These are phyloP conservation scores for Triplophysa siluroides DNA, from an alignment of 2,113 vertebrate genomes.

Conservation along the genomic window DNA sequence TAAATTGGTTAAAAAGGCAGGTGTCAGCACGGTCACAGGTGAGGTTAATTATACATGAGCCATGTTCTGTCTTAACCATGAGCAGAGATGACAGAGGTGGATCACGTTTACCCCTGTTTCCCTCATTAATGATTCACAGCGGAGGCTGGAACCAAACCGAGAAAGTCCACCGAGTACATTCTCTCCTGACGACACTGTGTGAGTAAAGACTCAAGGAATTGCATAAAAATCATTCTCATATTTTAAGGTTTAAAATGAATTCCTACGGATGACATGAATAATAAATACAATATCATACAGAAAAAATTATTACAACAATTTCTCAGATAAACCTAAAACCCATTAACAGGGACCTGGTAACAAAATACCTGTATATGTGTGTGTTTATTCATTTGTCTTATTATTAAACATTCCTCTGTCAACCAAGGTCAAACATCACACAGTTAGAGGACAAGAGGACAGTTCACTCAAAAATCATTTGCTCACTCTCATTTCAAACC, in stretches of 20 bases:
- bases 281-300: no score
- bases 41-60: slow-evolving; percentile 74
- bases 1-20: slow-evolving; percentile 44
- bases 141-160: slow-evolving; percentile 49
- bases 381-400: no score
- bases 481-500: no score
- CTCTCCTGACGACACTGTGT: slow-evolving; percentile 3
- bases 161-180: slow-evolving; percentile 3
- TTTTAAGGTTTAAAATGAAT: background rate
- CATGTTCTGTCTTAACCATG: slow-evolving; percentile 75
- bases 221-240: background rate
- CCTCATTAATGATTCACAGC: slow-evolving; percentile 68
- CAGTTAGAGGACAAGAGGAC: no score
- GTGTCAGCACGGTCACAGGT: slow-evolving; percentile 63
- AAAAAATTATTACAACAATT: no score
- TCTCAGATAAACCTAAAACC: no score
- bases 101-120: slow-evolving; percentile 74
- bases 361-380: no score
- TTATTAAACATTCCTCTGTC: background rate
- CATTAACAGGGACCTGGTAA: no score
- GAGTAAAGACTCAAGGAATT: background rate
- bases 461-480: no score
- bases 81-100: slow-evolving; percentile 70
- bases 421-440: slow-evolving; percentile 7
- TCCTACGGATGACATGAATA: no score